phyloP scores from a whole-genome alignment of 2,113 vertebrate species.

The Indri indri region DNA sequence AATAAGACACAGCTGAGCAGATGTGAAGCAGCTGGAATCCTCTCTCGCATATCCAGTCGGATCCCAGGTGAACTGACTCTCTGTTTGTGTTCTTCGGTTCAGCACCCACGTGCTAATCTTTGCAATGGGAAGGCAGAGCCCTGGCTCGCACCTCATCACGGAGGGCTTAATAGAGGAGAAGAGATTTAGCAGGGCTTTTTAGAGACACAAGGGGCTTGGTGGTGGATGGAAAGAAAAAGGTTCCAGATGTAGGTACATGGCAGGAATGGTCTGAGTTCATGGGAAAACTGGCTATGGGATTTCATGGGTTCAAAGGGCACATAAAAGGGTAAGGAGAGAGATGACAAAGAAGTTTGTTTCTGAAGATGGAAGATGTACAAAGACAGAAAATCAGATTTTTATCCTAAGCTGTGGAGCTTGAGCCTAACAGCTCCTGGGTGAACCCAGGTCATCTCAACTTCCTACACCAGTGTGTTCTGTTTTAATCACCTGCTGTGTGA shows the following conservation, averaged over 20 bases:
- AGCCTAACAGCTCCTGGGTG: background rate
- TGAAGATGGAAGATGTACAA: background rate
- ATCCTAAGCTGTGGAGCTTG: background rate
- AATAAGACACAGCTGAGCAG: background rate
- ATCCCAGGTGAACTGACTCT: background rate
- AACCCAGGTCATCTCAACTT: background rate
- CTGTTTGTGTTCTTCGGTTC: background rate
- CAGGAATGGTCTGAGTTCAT: background rate
- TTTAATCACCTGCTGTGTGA: background rate
- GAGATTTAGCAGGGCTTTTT: conserved; percentile 50
- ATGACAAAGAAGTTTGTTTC: background rate
- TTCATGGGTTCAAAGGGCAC: background rate
- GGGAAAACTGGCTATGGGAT: background rate
- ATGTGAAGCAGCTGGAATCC: conserved; percentile 53
- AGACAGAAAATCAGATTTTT: background rate
- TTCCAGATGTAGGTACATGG: conserved; percentile 49
- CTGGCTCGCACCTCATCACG: conserved; percentile 64
- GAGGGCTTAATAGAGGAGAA: background rate
- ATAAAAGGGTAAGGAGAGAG: background rate
- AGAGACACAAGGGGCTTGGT: conserved; percentile 16
- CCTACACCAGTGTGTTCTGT: background rate
- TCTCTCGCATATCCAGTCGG: background rate
- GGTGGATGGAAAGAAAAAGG: conserved; percentile 17
- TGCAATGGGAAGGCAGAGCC: conserved; percentile 46
- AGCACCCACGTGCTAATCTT: conserved; percentile 46